These are phyloP conservation scores for Lysiphlebus fabarum DNA, from an alignment of 1,140 invertebrate genomes.

Conservation along the genomic window DNA sequence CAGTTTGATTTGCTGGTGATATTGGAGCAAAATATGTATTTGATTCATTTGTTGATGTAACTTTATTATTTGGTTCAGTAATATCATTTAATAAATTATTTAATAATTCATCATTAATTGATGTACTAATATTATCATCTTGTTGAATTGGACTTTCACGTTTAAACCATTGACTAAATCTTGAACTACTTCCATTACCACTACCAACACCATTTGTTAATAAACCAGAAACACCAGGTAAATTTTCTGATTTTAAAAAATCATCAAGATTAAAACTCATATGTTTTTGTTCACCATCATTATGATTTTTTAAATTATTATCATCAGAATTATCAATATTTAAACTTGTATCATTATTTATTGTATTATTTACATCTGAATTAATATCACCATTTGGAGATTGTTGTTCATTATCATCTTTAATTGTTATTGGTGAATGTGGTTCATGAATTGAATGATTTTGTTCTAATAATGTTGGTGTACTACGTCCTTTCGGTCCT, in stretches of 20 bases:
- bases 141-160: constrained; percentile 58
- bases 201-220: constrained; percentile 59
- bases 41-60: constrained; percentile 55
- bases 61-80: constrained; percentile 56
- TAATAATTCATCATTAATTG: constrained; percentile 64
- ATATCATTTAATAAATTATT: constrained; percentile 65
- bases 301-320: constrained; percentile 29
- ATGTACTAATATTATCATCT: constrained; percentile 59
- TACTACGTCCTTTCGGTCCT: constrained; percentile 48
- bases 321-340: constrained; percentile 34
- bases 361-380: constrained; percentile 22
- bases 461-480: constrained; percentile 45
- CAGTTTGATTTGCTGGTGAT: constrained; percentile 59
- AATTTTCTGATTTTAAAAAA: constrained; percentile 66
- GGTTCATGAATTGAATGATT: constrained; percentile 35
- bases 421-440: constrained; percentile 47
- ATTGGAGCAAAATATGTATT: constrained; percentile 65
- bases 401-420: constrained; percentile 33
- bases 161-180: constrained; percentile 67
- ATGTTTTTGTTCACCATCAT: constrained; percentile 24
- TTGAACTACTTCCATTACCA: constrained; percentile 56
- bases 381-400: constrained; percentile 26
- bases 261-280: constrained; percentile 71
- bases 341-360: constrained; percentile 32
- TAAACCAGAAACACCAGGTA: constrained; percentile 61